Evolutionary conservation across 2,888 invertebrate species (phyloP), one percentile per base, ranked within the genome.

Genomic region (Rhimphoctona megacephalus): DNA sequence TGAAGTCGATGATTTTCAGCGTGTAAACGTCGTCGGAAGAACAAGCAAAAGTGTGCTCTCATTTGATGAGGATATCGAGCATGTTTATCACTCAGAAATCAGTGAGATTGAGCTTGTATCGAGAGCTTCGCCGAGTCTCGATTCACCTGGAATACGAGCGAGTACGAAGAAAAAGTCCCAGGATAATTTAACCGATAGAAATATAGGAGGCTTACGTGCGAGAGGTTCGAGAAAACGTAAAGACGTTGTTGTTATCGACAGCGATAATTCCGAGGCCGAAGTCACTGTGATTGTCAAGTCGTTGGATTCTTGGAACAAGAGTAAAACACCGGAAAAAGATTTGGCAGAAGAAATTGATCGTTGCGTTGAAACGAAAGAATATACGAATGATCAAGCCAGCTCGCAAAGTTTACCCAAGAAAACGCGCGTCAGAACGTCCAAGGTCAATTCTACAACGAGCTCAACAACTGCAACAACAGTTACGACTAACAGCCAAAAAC

Each of bases 41-140:
- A 54, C 69, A 11, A 85, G 82, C 39, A 90, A 87, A 49, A 81
- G 85, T 0, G 70, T 89, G 0, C 22, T 89, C 6, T 92, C 91
- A 0, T 93, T 93, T 0, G 94, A 94, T 69, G 94, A 94, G 9
- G 94, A 94, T 70, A 61, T 94, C 30, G 94, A 93, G 30, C 93
- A 94, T 66, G 89, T 94, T 5, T 88, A 91, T 54, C 90, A 91
- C 49, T 92, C 92, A 0, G 93, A 93, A 11, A 83, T 90, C 6
- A 88, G 78, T 19, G 85, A 86, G 6, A 30, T 89, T 8, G 82
- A 88, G n/a, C 39, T 57, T 17, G 22, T 52, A 0, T 6, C 78
- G 1, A n/a, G 33, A 11, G 52, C 49, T n/a, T 36, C 61, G 2
- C 22, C 25, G n/a, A 22, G 36, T 9, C 22, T 52, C 52, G 52